Evolutionary conservation across 2,797 vertebrate species (phyloP).

Genomic region (Nyctalus aviator): DNA sequence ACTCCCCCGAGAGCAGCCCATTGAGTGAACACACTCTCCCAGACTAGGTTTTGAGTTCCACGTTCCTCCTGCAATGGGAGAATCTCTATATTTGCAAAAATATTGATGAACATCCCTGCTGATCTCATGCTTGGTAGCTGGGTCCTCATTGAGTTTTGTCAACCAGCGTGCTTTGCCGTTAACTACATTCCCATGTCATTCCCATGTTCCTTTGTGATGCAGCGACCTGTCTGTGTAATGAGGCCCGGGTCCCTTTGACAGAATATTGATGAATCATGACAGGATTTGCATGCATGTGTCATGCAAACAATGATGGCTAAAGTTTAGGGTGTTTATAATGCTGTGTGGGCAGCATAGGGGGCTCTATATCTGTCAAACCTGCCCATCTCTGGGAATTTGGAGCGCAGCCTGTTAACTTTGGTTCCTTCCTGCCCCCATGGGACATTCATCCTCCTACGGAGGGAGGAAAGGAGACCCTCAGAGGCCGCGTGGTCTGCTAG

Average conservation of each 20-base stretch:
- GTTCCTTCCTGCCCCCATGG: background rate
- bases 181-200: background rate
- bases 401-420: background rate
- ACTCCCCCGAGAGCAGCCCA: background rate
- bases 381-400: background rate
- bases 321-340: background rate
- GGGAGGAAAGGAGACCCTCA: background rate
- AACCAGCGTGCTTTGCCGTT: background rate
- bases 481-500: accelerated
- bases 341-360: no score
- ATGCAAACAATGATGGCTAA: background rate
- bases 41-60: background rate
- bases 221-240: background rate
- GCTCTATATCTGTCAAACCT: background rate
- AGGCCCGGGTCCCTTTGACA: background rate
- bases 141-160: background rate
- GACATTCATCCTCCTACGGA: background rate
- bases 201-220: background rate
- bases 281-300: background rate
- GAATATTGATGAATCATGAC: background rate
- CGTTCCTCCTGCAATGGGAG: background rate
- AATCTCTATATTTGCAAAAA: background rate
- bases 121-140: no score
- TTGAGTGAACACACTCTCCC: background rate
- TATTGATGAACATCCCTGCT: no score